Percentiles rank a stretch among this genome's conserved stretches.
Evolutionary conservation across 2,797 vertebrate genomes (phyloP).

Genomic region (Denticeps clupeoides): DNA sequence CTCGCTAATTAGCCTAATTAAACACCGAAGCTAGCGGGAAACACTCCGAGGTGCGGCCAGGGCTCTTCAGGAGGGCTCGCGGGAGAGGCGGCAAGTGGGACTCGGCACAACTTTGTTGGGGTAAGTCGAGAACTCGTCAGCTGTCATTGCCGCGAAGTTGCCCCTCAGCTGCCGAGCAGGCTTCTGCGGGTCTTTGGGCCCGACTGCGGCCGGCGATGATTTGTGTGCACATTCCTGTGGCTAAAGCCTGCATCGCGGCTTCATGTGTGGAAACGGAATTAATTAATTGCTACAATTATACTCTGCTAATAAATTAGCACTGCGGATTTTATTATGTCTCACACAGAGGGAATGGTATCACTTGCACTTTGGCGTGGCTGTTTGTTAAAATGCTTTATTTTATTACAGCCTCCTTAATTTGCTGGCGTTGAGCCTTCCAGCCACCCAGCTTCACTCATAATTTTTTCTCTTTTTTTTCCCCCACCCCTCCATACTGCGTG

Average conservation of each 20-base stretch:
- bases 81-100: constrained; percentile 24
- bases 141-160: no score
- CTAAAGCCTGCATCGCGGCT: constrained; percentile 27
- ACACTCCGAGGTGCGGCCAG: constrained; percentile 34
- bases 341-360: constrained; percentile 49
- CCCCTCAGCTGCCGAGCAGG: no score
- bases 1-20: constrained; percentile 62
- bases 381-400: constrained; percentile 63
- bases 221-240: constrained; percentile 35
- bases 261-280: constrained; percentile 42
- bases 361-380: constrained; percentile 48
- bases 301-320: constrained; percentile 54
- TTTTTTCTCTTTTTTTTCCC: constrained; percentile 17
- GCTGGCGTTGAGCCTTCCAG: constrained; percentile 42
- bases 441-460: constrained; percentile 38
- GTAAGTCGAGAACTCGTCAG: no score
- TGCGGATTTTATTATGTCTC: constrained; percentile 54
- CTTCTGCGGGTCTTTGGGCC: background rate
- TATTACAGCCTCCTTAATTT: constrained; percentile 50
- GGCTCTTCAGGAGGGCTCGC: background rate
- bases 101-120: background rate
- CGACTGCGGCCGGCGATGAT: constrained; percentile 24
- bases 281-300: constrained; percentile 58
- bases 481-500: background rate
- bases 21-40: constrained; percentile 51